Evolutionary conservation across 37 sponge, comb jelly and placozoan species (phyloP), one percentile per base, ranked within the genome.

Genomic region (Chondrilla cf. caribensis): DNA sequence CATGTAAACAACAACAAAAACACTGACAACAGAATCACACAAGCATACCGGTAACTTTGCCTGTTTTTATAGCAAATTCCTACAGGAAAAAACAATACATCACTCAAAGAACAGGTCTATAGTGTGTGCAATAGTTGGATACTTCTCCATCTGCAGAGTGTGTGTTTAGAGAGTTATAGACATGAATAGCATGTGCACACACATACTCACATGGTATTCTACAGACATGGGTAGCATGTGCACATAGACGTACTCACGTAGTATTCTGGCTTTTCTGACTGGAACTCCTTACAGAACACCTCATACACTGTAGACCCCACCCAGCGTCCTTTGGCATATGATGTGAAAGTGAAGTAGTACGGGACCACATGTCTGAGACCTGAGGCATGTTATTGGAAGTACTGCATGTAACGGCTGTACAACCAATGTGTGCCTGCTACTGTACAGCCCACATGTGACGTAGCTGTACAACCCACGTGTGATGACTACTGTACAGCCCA

Each of bases 261-360:
- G 42, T 85, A 95, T 21, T 92, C 88, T 36, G 93, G 93, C 38
- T 79, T 82, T 60, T 92, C 93, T 19, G 94, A 58, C 39, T 92
- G 93, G 66, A 95, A 95, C 64, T 95, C 96, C 38, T 67, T 81
- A 51, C 89, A 86, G 71, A 95, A 93, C 39, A 95, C 86, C 26
- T 95, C 94, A 58, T 71, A 84, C 17, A 95, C 83, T 15, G 51
- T 88, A 0, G 81, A 81, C 19, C 94, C 96, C 43, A 95, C 73
- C 96, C 96, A 95, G 36, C 96, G 51, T 3, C 94, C 91, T 60
- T 95, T 95, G 54, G 93, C 91, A 77, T 93, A 58, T 31, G 89
- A 82, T 0, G 78, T 70, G 78, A 95, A 95, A 7, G 89, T 87
- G 79, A 95, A 95, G 70, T 85, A 88, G 84, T 95, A 95, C 0